phyloP scores from a whole-genome alignment of 2,113 vertebrate genomes.

The Chinchilla lanigera region DNA sequence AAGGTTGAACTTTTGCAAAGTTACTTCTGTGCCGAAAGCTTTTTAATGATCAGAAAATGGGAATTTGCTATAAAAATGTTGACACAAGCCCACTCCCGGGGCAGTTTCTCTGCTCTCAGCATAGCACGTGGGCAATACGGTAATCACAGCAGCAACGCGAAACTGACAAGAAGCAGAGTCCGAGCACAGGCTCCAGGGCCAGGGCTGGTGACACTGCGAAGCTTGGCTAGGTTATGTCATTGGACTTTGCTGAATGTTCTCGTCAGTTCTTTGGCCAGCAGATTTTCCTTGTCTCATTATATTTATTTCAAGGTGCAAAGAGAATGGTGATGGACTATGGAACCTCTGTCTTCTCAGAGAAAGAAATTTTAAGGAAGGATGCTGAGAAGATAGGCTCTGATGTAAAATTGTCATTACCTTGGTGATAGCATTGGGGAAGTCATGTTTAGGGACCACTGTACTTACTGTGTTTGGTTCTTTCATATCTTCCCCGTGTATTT shows the following conservation, averaged over 20 bases:
- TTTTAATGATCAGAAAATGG: conserved; percentile 82
- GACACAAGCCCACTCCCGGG: conserved; percentile 84
- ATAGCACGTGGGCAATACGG: conserved; percentile 71
- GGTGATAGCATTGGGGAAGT: background rate
- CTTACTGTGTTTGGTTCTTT: background rate
- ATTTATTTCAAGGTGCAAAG: background rate
- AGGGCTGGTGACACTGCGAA: conserved; percentile 71
- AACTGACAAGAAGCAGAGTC: conserved; percentile 84
- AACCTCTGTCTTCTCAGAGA: conserved; percentile 11
- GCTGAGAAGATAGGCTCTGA: background rate
- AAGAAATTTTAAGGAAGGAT: conserved; percentile 19
- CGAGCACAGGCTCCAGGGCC: conserved; percentile 79
- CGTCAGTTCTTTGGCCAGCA: background rate
- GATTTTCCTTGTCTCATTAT: background rate
- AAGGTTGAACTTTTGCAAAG: conserved; percentile 71
- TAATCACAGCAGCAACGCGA: conserved; percentile 75
- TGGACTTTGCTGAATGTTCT: background rate
- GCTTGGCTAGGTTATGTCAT: conserved; percentile 46
- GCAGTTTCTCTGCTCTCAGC: conserved; percentile 81
- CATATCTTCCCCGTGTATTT: background rate
- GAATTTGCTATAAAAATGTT: conserved; percentile 84
- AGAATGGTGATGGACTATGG: background rate
- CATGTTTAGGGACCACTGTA: background rate
- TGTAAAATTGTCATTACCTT: background rate
- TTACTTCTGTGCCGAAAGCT: conserved; percentile 75